Conservation (phyloP, 2,888 invertebrate species). For the Antheraea assamensis region DNA sequence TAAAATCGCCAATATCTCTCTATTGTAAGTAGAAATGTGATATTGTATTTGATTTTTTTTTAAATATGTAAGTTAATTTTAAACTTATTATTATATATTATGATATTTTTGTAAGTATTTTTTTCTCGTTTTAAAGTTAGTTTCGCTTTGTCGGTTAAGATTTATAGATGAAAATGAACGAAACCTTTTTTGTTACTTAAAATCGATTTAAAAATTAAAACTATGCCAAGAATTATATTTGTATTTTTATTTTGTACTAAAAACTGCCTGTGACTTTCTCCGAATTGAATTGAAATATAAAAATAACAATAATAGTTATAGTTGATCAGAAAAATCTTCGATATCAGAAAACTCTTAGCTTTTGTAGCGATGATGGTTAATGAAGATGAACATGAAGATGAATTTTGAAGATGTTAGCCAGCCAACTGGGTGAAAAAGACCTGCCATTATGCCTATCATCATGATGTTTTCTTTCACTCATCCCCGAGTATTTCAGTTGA, state of each 20-base stretch:
- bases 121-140: conserved; percentile 72
- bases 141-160: conserved; percentile 75
- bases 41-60: conserved; percentile 80
- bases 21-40: conserved; percentile 83
- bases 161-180: conserved; percentile 73
- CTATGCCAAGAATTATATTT: conserved; percentile 75
- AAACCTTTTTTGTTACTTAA: conserved; percentile 80
- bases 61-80: conserved; percentile 59
- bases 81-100: conserved; percentile 73
- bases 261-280: not conserved
- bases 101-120: conserved; percentile 81
- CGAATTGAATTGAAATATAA: too few species aligned
- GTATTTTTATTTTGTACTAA: conserved; percentile 54
- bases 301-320: too few species aligned
- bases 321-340: too few species aligned
- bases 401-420: too few species aligned
- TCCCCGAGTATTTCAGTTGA: too few species aligned
- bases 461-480: too few species aligned
- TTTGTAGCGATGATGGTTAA: too few species aligned
- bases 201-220: conserved; percentile 80
- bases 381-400: too few species aligned
- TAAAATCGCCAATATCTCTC: conserved; percentile 78
- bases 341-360: too few species aligned
- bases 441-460: too few species aligned
- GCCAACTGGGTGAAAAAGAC: too few species aligned